These are phyloP conservation scores for Heliconius cydno DNA, from an alignment of 2,888 invertebrate species.

Conservation along the genomic window DNA sequence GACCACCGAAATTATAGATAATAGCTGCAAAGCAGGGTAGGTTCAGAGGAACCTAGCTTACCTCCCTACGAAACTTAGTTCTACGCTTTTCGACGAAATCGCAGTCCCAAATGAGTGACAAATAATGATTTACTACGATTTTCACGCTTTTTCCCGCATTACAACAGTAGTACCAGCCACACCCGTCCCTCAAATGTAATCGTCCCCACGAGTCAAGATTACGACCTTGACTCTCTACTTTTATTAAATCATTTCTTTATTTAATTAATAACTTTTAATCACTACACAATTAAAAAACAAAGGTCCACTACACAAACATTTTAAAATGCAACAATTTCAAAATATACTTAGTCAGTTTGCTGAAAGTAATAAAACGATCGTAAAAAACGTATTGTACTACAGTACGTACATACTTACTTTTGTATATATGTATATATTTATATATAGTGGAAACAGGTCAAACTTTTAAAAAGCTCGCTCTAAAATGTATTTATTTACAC, in stretches of 20 bases:
- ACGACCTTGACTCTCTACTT: no score
- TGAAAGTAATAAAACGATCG: conserved; percentile 14
- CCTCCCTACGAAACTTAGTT: no score
- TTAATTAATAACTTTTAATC: no score
- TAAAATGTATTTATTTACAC: conserved; percentile 22
- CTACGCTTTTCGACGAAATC: no score
- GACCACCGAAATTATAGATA: not conserved
- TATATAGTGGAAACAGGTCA: conserved; percentile 6
- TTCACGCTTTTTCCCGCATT: no score
- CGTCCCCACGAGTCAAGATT: no score
- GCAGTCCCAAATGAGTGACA: no score
- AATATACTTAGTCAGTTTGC: conserved; percentile 4
- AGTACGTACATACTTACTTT: not conserved
- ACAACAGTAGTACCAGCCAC: no score
- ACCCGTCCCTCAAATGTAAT: no score
- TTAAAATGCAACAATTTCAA: not conserved
- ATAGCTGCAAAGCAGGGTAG: not conserved
- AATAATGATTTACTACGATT: no score
- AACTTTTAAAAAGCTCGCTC: conserved; percentile 16
- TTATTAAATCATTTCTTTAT: no score
- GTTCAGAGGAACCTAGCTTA: not conserved
- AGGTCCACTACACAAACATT: not conserved
- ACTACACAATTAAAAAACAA: no score
- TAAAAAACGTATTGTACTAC: conserved; percentile 16
- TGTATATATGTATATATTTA: not conserved